phyloP scores from a whole-genome alignment of 2,113 vertebrate species.

The Lamprotornis superbus region DNA sequence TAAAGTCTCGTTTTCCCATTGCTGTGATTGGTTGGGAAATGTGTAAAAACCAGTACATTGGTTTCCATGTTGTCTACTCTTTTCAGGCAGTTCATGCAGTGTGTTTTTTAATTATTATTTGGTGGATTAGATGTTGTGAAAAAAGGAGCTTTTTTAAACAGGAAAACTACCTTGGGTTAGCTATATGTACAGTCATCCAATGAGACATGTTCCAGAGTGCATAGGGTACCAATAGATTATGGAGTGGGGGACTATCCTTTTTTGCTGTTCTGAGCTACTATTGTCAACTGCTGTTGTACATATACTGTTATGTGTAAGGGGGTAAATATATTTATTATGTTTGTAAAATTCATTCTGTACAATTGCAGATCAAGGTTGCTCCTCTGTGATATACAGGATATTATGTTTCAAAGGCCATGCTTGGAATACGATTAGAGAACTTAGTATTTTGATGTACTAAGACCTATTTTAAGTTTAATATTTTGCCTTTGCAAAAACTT shows the following conservation, averaged over 20 bases:
- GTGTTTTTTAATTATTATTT: constrained; percentile 56
- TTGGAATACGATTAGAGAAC: constrained; percentile 85
- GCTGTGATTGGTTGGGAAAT: constrained; percentile 70
- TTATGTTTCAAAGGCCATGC: constrained; percentile 82
- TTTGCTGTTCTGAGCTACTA: constrained; percentile 80
- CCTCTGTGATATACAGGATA: constrained; percentile 84
- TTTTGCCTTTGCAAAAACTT: constrained; percentile 90
- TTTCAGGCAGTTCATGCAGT: constrained; percentile 53
- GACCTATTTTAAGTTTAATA: constrained; percentile 88
- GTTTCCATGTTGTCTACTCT: constrained; percentile 59
- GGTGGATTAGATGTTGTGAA: constrained; percentile 62
- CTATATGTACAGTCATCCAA: constrained; percentile 50
- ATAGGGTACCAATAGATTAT: constrained; percentile 65
- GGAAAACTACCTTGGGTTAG: constrained; percentile 62
- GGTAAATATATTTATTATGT: constrained; percentile 89
- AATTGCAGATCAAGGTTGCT: constrained; percentile 85
- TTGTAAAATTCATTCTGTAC: constrained; percentile 87
- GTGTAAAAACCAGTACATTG: constrained; percentile 18
- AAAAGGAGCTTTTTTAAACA: constrained; percentile 54
- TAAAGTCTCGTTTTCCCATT: constrained; percentile 64
- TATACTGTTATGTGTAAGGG: constrained; percentile 84
- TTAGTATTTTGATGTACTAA: constrained; percentile 89
- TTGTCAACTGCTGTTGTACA: constrained; percentile 87
- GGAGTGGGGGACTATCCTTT: constrained; percentile 71
- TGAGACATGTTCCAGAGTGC: constrained; percentile 65